These are phyloP conservation scores for Morpho deidamia DNA, from an alignment of 2,888 invertebrate genomes.

Conservation along the genomic window DNA sequence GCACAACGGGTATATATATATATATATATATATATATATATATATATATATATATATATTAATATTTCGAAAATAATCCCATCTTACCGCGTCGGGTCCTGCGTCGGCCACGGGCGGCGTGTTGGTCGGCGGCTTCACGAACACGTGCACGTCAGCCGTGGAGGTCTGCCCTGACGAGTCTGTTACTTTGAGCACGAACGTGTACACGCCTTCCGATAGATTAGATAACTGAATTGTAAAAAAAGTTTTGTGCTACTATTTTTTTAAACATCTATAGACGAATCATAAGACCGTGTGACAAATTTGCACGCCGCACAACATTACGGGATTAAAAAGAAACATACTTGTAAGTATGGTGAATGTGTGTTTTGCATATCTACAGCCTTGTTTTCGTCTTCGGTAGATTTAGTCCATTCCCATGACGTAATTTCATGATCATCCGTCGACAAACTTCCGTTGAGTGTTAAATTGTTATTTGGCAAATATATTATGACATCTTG, in stretches of 20 bases:
- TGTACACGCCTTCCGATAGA: conserved; percentile 95
- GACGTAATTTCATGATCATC: conserved; percentile 95
- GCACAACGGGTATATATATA: too few species aligned
- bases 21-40: too few species aligned
- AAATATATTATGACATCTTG: conserved; percentile 93
- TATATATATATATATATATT: too few species aligned
- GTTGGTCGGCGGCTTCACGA: conserved; percentile 93
- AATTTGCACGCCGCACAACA: background rate
- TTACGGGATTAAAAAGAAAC: too few species aligned
- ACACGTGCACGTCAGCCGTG: conserved; percentile 92
- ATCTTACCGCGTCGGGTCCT: conserved; percentile 69
- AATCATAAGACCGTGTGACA: too few species aligned
- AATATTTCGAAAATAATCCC: too few species aligned
- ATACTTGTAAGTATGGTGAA: conserved; percentile 88
- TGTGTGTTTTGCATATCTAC: conserved; percentile 98
- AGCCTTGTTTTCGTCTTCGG: conserved; percentile 91
- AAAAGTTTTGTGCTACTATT: background rate
- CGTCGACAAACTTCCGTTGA: conserved; percentile 93
- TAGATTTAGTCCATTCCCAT: conserved; percentile 97
- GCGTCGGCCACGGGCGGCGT: conserved; percentile 87
- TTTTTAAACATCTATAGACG: too few species aligned
- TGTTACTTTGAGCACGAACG: conserved; percentile 94
- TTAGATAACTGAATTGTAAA: conserved; percentile 82
- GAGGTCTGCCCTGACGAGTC: conserved; percentile 94
- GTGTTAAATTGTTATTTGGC: conserved; percentile 90